Conservation (phyloP, 2,797 vertebrate genomes). For the Chelonia mydas region DNA sequence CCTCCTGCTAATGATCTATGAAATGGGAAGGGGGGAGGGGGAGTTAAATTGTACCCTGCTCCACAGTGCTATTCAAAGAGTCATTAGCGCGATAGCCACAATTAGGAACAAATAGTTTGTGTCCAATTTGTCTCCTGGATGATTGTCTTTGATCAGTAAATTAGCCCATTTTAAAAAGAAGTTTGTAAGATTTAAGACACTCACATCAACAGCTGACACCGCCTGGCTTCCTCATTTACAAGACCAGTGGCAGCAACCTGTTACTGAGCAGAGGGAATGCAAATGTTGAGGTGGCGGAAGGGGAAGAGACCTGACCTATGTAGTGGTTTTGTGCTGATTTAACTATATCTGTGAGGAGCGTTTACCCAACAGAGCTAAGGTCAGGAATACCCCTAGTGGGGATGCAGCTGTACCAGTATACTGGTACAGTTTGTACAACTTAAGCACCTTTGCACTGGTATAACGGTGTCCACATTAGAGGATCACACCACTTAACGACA, state of each 20-base stretch:
- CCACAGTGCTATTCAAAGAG: constrained; percentile 21
- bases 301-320: background rate
- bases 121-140: constrained; percentile 39
- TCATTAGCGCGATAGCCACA: constrained; percentile 56
- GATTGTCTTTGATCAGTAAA: constrained; percentile 40
- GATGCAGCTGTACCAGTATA: background rate
- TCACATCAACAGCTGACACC: background rate
- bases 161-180: constrained; percentile 10
- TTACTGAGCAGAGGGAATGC: background rate
- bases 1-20: background rate
- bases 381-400: background rate
- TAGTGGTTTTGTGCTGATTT: background rate
- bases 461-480: accelerated
- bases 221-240: background rate
- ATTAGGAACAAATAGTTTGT: constrained; percentile 69
- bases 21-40: background rate
- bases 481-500: background rate
- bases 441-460: background rate
- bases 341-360: background rate
- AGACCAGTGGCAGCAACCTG: background rate
- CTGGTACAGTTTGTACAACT: accelerated
- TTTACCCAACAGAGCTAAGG: background rate
- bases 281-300: background rate
- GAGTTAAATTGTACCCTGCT: background rate
- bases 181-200: background rate